Conservation (phyloP, 2,888 invertebrate species). For the Seira ritae region DNA sequence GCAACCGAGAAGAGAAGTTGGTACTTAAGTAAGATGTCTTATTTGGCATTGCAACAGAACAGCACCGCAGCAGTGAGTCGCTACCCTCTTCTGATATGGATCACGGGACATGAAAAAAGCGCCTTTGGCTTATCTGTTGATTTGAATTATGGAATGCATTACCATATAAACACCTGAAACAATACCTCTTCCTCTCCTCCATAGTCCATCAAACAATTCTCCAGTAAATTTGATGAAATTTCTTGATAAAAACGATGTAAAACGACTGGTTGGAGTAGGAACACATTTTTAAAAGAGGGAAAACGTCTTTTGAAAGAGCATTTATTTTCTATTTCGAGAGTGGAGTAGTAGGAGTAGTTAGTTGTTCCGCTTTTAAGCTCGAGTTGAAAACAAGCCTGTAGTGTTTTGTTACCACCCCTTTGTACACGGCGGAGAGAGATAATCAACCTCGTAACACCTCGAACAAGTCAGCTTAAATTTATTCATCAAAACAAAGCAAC, state of each 20-base stretch:
- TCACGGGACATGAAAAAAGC: constrained; percentile 25
- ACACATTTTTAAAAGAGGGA: neutral
- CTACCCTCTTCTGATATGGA: constrained; percentile 23
- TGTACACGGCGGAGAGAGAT: constrained; percentile 61
- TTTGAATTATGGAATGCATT: constrained; percentile 55
- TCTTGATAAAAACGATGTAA: neutral
- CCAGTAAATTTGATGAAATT: constrained; percentile 11
- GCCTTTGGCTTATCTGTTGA: constrained; percentile 49
- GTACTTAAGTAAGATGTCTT: neutral
- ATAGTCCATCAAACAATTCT: neutral
- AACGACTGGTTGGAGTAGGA: neutral
- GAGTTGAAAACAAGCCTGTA: neutral
- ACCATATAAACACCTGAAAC: constrained; percentile 34
- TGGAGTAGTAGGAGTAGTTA: neutral
- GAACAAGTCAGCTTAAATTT: constrained; percentile 41
- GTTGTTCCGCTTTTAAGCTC: neutral
- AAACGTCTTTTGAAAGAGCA: neutral
- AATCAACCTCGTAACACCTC: constrained; percentile 18
- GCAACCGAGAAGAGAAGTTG: neutral
- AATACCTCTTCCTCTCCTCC: neutral
- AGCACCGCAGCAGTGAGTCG: no score
- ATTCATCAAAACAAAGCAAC: constrained; percentile 39
- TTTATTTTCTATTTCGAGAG: neutral
- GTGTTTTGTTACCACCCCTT: constrained; percentile 48
- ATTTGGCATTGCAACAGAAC: neutral